phyloP scores from a whole-genome alignment of 53 echinoderm and acorn worm genomes.

The Hippasteria phrygiana region DNA sequence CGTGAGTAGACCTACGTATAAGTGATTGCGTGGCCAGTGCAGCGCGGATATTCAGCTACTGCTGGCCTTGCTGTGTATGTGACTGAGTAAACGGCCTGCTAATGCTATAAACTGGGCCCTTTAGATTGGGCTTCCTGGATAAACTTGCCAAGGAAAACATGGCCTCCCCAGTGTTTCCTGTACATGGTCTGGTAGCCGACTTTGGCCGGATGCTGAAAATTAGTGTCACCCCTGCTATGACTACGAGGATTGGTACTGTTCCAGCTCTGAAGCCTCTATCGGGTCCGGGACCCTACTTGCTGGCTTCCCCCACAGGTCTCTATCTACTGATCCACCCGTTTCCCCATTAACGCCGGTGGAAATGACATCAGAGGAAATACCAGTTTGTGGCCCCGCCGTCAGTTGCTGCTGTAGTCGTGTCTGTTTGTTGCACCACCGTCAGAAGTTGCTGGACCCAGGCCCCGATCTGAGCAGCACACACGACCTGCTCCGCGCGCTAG shows the following conservation, averaged over 20 bases:
- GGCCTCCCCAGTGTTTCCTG: conserved; percentile 50
- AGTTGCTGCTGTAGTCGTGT: conserved; percentile 65
- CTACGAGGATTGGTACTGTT: conserved; percentile 17
- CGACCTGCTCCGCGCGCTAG: conserved; percentile 12
- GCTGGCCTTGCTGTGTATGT: too few species aligned
- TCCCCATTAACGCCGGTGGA: conserved; percentile 79
- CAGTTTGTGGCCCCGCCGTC: conserved; percentile 69
- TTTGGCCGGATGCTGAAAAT: conserved; percentile 55
- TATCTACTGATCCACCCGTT: conserved; percentile 65
- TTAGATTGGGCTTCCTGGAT: conserved; percentile 38
- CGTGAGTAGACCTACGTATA: too few species aligned
- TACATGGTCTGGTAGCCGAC: conserved; percentile 44
- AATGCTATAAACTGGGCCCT: neutral
- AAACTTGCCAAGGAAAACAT: conserved; percentile 39
- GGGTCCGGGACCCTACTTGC: conserved; percentile 35
- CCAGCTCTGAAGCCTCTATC: conserved; percentile 24
- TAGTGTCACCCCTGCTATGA: conserved; percentile 9
- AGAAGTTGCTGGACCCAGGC: conserved; percentile 50
- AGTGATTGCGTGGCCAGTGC: too few species aligned
- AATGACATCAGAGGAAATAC: conserved; percentile 88
- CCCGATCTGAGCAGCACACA: conserved; percentile 63
- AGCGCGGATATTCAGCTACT: too few species aligned
- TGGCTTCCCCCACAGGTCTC: conserved; percentile 64
- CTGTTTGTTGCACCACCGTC: conserved; percentile 39
- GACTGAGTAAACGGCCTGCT: neutral